These are phyloP conservation scores for Tenthredo livida DNA, from an alignment of 2,888 invertebrate genomes.

Conservation along the genomic window DNA sequence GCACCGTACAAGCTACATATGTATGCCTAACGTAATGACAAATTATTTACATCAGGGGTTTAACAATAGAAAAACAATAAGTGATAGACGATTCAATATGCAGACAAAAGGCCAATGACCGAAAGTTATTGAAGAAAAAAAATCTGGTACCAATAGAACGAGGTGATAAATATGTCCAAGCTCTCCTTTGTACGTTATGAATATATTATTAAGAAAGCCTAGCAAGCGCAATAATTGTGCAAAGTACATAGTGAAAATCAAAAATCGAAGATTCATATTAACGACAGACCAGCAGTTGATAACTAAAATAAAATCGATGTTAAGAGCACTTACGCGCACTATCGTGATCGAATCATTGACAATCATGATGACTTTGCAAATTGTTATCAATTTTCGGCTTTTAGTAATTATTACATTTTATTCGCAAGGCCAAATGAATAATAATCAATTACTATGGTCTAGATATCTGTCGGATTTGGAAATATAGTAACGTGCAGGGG, in stretches of 20 bases:
- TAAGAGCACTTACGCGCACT: not conserved
- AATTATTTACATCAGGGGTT: slow-evolving; percentile 42
- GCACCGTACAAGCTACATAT: slow-evolving; percentile 41
- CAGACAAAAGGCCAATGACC: not conserved
- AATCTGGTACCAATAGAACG: not conserved
- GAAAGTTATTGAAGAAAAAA: not conserved
- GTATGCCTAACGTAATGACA: slow-evolving; percentile 40
- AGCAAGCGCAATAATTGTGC: not conserved
- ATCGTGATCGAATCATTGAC: not conserved
- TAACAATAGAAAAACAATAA: not conserved
- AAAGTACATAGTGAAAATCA: not conserved
- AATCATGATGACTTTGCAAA: not conserved
- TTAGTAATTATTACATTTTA: not conserved
- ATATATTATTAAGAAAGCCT: not conserved
- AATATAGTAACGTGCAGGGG: not conserved
- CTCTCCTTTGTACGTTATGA: not conserved
- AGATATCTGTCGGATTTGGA: not conserved
- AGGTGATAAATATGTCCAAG: not conserved
- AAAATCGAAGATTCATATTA: not conserved
- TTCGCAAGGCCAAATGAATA: not conserved
- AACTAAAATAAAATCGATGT: slow-evolving; percentile 15
- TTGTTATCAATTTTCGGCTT: not conserved
- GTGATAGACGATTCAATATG: not conserved
- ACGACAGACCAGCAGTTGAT: slow-evolving; percentile 1
- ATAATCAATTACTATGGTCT: not conserved